Evolutionary conservation across 2,888 invertebrate species (phyloP), one percentile per base, ranked within the genome.

Genomic region (Caenorhabditis sp.): DNA sequence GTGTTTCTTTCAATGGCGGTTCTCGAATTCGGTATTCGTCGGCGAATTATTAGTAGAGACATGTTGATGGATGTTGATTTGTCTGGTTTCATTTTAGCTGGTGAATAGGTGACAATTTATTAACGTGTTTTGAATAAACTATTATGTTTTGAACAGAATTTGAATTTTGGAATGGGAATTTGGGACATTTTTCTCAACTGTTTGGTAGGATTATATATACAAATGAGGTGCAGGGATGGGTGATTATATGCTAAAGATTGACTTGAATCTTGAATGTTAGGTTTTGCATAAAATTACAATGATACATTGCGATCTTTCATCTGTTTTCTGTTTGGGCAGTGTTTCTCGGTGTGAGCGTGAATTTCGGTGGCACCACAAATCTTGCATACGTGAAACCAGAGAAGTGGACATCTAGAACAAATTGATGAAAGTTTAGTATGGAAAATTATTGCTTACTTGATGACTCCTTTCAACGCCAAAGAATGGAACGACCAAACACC

Each of bases 1-100:
- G 69, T 83, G 1, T 78, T 84, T 62, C 58, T 83, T 12, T 75
- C 78, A 56, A 54, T 84, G 63, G 63, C 81, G 23, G 43, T 80
- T 21, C 57, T 83, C n/a, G 84, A 84, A 60, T 84, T 80, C 68
- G 82, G 81, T 10, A 64, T 84, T n/a, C 81, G 82, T 21, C 43
- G 36, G 36, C 5, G 57, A 58, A 25, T 58, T 31, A 36, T 58
- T 20, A n/a, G 17, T 3, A 21, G 20, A 26, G 57, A 65, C 20
- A 67, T 66, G 36, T 43, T 67, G n/a, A 36, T 69, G 27, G 50
- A 62, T 10, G 63, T 70, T 23, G 49, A 59, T 52, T 21, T 70
- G 26, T 56, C 56, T 3, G 56, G 56, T 12, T 56, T 56, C 23
- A 26, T 56, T 8, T 23, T 56, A 8, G 21, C 26, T 21, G 26